phyloP scores from a whole-genome alignment of 2,113 vertebrate species.

The Alligator mississippiensis region DNA sequence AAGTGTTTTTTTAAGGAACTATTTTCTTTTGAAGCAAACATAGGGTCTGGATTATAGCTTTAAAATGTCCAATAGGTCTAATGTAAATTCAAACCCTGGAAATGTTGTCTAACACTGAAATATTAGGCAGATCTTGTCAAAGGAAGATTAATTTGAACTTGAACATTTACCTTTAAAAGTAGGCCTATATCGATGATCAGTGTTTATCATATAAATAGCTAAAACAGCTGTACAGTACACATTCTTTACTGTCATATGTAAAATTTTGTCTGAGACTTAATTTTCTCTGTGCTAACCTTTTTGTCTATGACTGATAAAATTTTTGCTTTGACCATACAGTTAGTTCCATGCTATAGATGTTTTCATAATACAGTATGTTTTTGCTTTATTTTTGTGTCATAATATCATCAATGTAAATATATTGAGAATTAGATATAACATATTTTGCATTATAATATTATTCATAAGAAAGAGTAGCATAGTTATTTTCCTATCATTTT shows the following conservation, averaged over 20 bases:
- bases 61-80: slow-evolving; percentile 47
- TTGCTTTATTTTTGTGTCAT: slow-evolving; percentile 65
- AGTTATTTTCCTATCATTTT: neutral
- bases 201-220: slow-evolving; percentile 76
- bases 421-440: slow-evolving; percentile 5
- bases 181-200: slow-evolving; percentile 48
- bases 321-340: slow-evolving; percentile 61
- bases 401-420: slow-evolving; percentile 63
- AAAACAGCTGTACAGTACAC: slow-evolving; percentile 73
- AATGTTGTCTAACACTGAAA: slow-evolving; percentile 71
- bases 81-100: slow-evolving; percentile 65
- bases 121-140: slow-evolving; percentile 76
- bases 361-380: slow-evolving; percentile 64
- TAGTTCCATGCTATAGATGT: slow-evolving; percentile 52
- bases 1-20: neutral
- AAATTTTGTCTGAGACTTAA: slow-evolving; percentile 62
- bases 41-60: slow-evolving; percentile 59
- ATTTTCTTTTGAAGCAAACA: slow-evolving; percentile 44
- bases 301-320: slow-evolving; percentile 52
- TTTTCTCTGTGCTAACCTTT: slow-evolving; percentile 62
- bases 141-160: slow-evolving; percentile 73
- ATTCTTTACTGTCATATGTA: slow-evolving; percentile 65
- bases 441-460: too few relatives aligned
- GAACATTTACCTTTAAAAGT: slow-evolving; percentile 70
- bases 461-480: too few relatives aligned